Evolutionary conservation across 1,140 invertebrate species (phyloP).

Genomic region (Drosophila ficusphila): DNA sequence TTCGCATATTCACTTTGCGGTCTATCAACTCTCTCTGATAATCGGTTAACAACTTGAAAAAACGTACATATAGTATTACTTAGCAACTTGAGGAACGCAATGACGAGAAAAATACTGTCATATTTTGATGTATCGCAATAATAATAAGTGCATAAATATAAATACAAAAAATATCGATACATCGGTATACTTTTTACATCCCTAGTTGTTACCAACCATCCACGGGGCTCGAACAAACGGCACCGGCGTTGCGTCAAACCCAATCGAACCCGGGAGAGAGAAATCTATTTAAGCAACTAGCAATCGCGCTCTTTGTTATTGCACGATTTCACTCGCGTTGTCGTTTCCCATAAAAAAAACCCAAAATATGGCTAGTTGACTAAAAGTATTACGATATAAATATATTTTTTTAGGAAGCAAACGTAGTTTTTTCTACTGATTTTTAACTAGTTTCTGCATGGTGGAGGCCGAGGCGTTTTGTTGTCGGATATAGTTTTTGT

Average conservation of each 20-base stretch:
- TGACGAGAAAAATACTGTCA: no score
- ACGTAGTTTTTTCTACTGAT: background rate
- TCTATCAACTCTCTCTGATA: no score
- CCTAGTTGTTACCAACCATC: no score
- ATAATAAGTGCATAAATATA: no score
- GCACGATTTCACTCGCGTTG: constrained; percentile 7
- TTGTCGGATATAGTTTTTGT: constrained; percentile 18
- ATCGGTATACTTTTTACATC: no score
- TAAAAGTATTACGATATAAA: background rate
- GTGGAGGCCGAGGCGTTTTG: background rate
- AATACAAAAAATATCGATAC: no score
- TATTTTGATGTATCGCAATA: no score
- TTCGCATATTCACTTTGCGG: no score
- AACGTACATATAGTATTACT: no score
- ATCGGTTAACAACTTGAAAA: no score
- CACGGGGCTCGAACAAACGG: no score
- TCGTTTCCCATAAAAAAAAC: background rate
- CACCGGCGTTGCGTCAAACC: background rate
- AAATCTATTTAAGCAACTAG: constrained; percentile 7
- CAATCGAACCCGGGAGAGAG: background rate
- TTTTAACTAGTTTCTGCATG: background rate
- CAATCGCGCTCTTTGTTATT: constrained; percentile 5
- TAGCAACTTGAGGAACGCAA: no score
- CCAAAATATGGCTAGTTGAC: constrained; percentile 9
- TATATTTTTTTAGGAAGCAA: background rate